Evolutionary conservation across 2,888 invertebrate genomes (phyloP).

Genomic region (Strigamia transsilvanica): DNA sequence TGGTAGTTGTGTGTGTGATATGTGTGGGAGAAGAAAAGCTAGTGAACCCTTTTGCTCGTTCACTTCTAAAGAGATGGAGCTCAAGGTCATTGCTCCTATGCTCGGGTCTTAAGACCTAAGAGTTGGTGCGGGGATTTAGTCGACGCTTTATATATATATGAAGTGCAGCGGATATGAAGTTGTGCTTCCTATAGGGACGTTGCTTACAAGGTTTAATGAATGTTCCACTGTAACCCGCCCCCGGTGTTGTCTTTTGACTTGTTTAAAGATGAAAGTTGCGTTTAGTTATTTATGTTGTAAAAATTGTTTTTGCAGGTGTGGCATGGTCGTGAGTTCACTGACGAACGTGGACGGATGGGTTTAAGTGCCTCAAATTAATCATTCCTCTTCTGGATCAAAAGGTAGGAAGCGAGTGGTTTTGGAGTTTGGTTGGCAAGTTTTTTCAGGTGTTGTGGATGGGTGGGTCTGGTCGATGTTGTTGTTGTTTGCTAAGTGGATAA

Average conservation of each 20-base stretch:
- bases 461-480: neutral
- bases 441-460: conserved; percentile 1
- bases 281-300: neutral
- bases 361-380: conserved; percentile 47
- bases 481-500: conserved; percentile 38
- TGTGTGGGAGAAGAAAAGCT: conserved; percentile 38
- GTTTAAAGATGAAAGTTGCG: conserved; percentile 14
- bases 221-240: conserved; percentile 36
- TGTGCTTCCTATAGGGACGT: conserved; percentile 9
- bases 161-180: conserved; percentile 49
- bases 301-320: conserved; percentile 12
- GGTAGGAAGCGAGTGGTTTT: neutral
- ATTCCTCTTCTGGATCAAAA: conserved; percentile 44
- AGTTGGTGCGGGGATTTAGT: conserved; percentile 40
- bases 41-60: conserved; percentile 33
- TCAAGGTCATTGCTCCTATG: conserved; percentile 41
- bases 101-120: conserved; percentile 28
- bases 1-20: conserved; percentile 33
- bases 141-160: conserved; percentile 46
- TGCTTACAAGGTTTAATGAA: conserved; percentile 42
- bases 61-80: conserved; percentile 23
- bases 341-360: conserved; percentile 30
- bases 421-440: neutral
- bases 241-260: conserved; percentile 28
- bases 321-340: conserved; percentile 44